Conservation (phyloP, 1,140 invertebrate species). For the Hermetia illucens region DNA sequence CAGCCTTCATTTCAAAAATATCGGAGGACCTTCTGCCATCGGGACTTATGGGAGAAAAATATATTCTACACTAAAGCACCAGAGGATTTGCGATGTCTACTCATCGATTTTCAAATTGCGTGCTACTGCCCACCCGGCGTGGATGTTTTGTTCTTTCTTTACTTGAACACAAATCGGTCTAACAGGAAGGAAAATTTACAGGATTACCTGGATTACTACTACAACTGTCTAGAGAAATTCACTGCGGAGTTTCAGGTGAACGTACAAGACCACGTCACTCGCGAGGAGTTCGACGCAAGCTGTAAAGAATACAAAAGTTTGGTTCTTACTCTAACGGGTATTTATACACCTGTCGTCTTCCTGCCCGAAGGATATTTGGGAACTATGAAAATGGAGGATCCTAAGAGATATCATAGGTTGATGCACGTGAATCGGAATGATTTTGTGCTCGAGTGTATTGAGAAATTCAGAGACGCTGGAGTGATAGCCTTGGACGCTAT, state of each 20-base stretch:
- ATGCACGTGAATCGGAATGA: slow-evolving; percentile 19
- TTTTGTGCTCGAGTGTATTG: slow-evolving; percentile 13
- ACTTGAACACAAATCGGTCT: not conserved
- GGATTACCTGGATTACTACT: slow-evolving; percentile 9
- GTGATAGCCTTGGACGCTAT: slow-evolving; percentile 20
- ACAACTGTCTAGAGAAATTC: slow-evolving; percentile 10
- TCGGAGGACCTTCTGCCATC: slow-evolving; percentile 36
- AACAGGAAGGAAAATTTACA: not conserved
- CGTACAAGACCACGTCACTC: slow-evolving; percentile 9
- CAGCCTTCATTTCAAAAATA: no score
- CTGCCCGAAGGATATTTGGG: slow-evolving; percentile 20
- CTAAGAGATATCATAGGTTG: slow-evolving; percentile 17
- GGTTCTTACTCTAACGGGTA: slow-evolving; percentile 19
- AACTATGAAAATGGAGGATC: slow-evolving; percentile 13
- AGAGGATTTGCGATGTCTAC: slow-evolving; percentile 29
- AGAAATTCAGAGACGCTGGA: slow-evolving; percentile 11
- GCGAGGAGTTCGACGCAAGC: slow-evolving; percentile 14
- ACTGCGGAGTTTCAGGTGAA: slow-evolving; percentile 11
- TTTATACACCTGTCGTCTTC: slow-evolving; percentile 17
- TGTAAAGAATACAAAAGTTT: slow-evolving; percentile 17
- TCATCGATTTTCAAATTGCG: slow-evolving; percentile 39
- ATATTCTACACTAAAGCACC: slow-evolving; percentile 35
- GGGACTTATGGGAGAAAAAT: slow-evolving; percentile 42
- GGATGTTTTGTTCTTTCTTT: slow-evolving; percentile 23
- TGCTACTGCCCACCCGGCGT: slow-evolving; percentile 34